Evolutionary conservation across 2,797 vertebrate species (phyloP).

Genomic region (Leptatherina wallacei): DNA sequence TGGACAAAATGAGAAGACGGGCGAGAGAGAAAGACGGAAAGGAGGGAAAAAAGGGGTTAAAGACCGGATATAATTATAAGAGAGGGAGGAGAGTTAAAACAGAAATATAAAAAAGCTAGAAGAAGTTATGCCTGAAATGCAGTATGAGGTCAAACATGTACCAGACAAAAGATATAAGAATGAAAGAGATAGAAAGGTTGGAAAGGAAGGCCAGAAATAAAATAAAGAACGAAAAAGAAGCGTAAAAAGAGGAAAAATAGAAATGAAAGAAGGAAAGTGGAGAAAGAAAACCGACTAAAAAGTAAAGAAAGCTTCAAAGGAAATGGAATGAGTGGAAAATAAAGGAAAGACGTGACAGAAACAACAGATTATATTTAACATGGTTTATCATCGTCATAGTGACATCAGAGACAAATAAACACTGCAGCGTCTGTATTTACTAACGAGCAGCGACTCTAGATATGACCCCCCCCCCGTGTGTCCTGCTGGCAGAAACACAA

Average conservation of each 20-base stretch:
- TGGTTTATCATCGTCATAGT: not conserved
- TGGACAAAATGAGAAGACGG: not conserved
- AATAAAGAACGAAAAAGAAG: not conserved
- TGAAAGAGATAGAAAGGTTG: not conserved
- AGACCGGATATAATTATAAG: not conserved
- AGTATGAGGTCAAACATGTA: not conserved
- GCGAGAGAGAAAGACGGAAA: not conserved
- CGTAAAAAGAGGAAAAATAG: not conserved
- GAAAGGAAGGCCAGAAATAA: not conserved
- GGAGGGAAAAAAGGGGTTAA: not conserved
- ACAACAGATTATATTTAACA: not conserved
- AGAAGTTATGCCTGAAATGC: not conserved
- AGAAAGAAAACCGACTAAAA: not conserved
- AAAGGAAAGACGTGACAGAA: not conserved
- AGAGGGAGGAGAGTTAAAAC: not conserved
- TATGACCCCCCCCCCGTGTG: constrained; percentile 50
- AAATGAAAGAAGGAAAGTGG: rapidly evolving
- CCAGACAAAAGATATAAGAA: not conserved
- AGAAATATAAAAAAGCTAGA: not conserved
- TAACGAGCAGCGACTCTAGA: constrained; percentile 32
- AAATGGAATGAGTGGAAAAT: not conserved
- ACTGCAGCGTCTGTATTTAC: constrained; percentile 35
- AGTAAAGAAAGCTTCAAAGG: not conserved
- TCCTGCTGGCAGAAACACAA: constrained; percentile 72
- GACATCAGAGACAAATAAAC: constrained; percentile 46